Evolutionary conservation across 2,888 invertebrate species (phyloP), one percentile per base, ranked within the genome.

Genomic region (Diaprepes abbreviatus): DNA sequence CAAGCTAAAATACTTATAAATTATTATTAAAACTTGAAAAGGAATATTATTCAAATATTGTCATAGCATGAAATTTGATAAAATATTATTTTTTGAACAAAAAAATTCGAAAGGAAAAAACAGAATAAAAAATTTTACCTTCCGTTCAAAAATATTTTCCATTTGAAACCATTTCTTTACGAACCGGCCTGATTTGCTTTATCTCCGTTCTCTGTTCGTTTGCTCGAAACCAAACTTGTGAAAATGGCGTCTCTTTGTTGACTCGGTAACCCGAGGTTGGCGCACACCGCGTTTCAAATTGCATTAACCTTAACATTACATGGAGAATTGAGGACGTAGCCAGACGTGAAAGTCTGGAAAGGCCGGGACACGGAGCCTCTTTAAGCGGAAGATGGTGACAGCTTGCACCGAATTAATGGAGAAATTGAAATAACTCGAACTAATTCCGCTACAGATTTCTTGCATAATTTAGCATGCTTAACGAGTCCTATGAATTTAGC

Each of bases 251-350:
- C 80, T 79, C 68, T 82, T 82, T 83, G 83, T 83, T 83, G 83
- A 83, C 82, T 83, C 82, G 81, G 81, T 80, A 81, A 80, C 80
- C 80, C 80, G 82, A 76, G 82, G 83, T 82, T 81, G 82, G 83
- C 83, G 83, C 83, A 82, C 82, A 82, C 79, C 79, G 81, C 82
- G 81, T 81, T 82, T 50, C 83, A 85, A 85, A 85, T 85, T 85
- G 84, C 85, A 85, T 85, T 85, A 85, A 85, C 85, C 84, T 85
- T 84, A 83, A 84, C 85, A 85, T 85, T 85, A 85, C 85, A 85
- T 85, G 85, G 83, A 82, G 85, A 84, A 85, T 85, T 85, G 85
- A 84, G 82, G 83, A 84, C 78, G 83, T 84, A 85, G 83, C 84
- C 83, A 85, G 82, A 84, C 85, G 85, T 85, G 84, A 85, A 85